Evolutionary conservation across 1,140 invertebrate species (phyloP), one percentile per base, ranked within the genome.

Genomic region (Drosophila virilis): DNA sequence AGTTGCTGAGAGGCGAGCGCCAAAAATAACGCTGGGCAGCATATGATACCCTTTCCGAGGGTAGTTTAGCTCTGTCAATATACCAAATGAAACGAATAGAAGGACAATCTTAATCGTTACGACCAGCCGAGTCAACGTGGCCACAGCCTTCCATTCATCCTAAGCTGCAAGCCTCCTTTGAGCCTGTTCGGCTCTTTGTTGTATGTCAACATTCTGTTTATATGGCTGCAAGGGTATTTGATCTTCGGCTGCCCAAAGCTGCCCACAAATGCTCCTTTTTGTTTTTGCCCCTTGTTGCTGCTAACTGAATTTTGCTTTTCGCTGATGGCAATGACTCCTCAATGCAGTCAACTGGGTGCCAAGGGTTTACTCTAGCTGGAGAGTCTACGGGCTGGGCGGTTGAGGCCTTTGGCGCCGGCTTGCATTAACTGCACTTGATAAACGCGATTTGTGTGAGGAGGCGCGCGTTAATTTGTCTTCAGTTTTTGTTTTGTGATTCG

Each of bases 261-360:
- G 5, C 6, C 17, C 17, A 6, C 6, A 33, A 35, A 7, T 13
- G 2, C 35, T 52, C 43, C 60, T 6, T 17, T 43, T 48, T 35
- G 64, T 35, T 22, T 15, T 13, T 32, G 62, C 22, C 13, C 22
- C 37, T 45, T 60, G 40, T 72, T 48, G 58, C 60, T 78, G 62
- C 52, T 38, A 72, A 60, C 57, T 64, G 57, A 52, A 61, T 60
- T 69, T 80, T 77, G 28, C 38, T 68, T 83, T 79, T 61, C 33
- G 50, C 61, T 66, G 51, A 70, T 76, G 76, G 62, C 71, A 79
- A 58, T 72, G 71, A 83, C 72, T 79, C 45, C 62, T 28, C 32
- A 45, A 46, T 46, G 62, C 15, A 55, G 9, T 32, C 8, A 37
- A 15, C 10, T 9, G 9, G n/a, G 46, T 46, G 37, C 12, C 28